Evolutionary conservation across 2,888 invertebrate species (phyloP), one percentile per base, ranked within the genome.

Genomic region (Andrena dorsata): DNA sequence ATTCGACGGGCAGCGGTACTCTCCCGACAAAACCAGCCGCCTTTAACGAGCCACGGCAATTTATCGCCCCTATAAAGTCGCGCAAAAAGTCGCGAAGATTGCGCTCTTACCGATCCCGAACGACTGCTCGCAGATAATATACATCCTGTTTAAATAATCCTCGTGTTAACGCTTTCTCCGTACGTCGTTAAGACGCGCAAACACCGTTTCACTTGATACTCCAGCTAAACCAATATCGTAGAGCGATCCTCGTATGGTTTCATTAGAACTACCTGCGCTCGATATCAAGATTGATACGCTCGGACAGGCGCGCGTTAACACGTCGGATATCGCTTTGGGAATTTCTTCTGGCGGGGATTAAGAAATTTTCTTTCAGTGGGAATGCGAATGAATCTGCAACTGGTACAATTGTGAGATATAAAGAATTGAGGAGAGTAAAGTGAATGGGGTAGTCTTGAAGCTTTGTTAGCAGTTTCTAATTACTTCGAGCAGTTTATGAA

Each of bases 81-180:
- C 20, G 73, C 35, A 20, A 63, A 80, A 30, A 35, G 7, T 41
- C 5, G 2, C 7, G 23, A 10, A 56, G 73, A 64, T 80, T 66
- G 73, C n/a, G 60, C 35, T n/a, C 66, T 56, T 32, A 30, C 10
- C 26, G 68, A 60, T n/a, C 16, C 16, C n/a, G 32, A 3, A 8
- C 13, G 53, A 16, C n/a, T 77, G 68, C 60, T 61, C 16, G 16
- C 69, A 56, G 61, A 76, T 78, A 63, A 76, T 68, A 78, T 76
- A 56, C 51, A 79, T 73, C 72, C 64, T 35, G 75, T 64, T 82
- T 76, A 60, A 65, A 66, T 82, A 74, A 82, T 76, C 76, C 76
- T 7, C 47, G 66, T 58, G 80, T 64, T 76, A 82, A 69, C 82
- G 69, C 82, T 82, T 77, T 82, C 83, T 69, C 69, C 65, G 41